Conservation (phyloP, 2,888 invertebrate genomes). For the Chrysolina oricalcia region DNA sequence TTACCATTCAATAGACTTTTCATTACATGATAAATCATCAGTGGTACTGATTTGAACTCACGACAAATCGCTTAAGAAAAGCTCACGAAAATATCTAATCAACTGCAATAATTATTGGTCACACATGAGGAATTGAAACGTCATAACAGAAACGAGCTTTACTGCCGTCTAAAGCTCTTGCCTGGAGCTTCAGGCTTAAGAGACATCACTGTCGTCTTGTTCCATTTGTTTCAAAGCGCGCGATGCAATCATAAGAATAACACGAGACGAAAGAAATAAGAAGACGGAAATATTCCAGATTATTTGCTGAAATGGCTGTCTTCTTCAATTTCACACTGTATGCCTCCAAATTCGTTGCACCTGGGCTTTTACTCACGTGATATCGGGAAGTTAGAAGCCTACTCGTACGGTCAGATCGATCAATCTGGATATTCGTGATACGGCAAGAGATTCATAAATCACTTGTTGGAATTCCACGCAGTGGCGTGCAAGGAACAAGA, state of each 20-base stretch:
- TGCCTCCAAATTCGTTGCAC: constrained; percentile 47
- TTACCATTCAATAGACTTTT: too few species aligned
- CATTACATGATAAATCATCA: too few species aligned
- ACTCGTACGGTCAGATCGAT: constrained; percentile 14
- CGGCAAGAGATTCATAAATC: neutral
- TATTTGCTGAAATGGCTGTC: constrained; percentile 34
- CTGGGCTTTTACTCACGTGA: constrained; percentile 50
- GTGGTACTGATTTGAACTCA: too few species aligned
- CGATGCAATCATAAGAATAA: neutral
- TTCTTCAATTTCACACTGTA: constrained; percentile 51
- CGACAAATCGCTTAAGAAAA: neutral
- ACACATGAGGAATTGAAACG: neutral
- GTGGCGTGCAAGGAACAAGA: neutral
- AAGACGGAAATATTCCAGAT: neutral
- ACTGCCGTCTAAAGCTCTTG: neutral
- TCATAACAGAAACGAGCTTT: neutral
- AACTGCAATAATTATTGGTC: neutral
- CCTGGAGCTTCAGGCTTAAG: neutral
- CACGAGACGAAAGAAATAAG: neutral
- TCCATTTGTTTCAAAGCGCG: neutral
- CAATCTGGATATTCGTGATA: constrained; percentile 24
- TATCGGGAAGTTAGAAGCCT: constrained; percentile 46
- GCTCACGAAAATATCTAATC: neutral
- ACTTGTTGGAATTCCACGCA: constrained; percentile 4
- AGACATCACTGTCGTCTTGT: constrained; percentile 11